Percentiles rank a stretch among this genome's conserved stretches.
Conservation (phyloP, 2,113 vertebrate species). For the Chascanopsetta lugubris region DNA sequence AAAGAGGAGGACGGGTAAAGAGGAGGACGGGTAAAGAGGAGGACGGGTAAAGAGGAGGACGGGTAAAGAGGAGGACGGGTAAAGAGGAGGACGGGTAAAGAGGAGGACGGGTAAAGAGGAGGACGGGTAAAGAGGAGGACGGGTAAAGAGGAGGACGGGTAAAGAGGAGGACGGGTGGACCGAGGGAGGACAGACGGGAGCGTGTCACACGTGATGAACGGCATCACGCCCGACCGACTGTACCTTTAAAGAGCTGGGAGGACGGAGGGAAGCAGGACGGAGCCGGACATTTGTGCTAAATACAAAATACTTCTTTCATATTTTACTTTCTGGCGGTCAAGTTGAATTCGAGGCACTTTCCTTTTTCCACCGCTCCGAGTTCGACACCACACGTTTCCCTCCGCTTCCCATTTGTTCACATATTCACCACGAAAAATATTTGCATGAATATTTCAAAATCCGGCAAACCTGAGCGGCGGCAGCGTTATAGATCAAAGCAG, state of each 20-base stretch:
- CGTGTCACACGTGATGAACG: constrained; percentile 74
- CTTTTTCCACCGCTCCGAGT: constrained; percentile 1
- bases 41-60: too few relatives aligned
- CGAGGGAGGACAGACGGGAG: constrained; percentile 62
- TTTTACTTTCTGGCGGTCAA: constrained; percentile 16
- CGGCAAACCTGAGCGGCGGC: background rate
- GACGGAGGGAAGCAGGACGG: constrained; percentile 28
- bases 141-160: too few relatives aligned
- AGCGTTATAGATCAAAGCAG: background rate
- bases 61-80: too few relatives aligned
- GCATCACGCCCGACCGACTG: constrained; percentile 63
- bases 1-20: too few relatives aligned
- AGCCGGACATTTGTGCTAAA: background rate
- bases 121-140: too few relatives aligned
- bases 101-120: too few relatives aligned
- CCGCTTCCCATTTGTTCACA: background rate
- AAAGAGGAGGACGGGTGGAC: constrained; percentile 15
- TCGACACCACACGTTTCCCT: constrained; percentile 7
- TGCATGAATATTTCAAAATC: background rate
- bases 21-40: too few relatives aligned
- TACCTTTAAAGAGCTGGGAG: constrained; percentile 76
- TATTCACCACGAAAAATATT: background rate
- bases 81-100: too few relatives aligned
- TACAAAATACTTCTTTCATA: constrained; percentile 36
- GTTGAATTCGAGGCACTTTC: background rate